Base-by-base conservation (phyloP, 2,797 vertebrate species). In the Paratrypauchen microcephalus region DNA sequence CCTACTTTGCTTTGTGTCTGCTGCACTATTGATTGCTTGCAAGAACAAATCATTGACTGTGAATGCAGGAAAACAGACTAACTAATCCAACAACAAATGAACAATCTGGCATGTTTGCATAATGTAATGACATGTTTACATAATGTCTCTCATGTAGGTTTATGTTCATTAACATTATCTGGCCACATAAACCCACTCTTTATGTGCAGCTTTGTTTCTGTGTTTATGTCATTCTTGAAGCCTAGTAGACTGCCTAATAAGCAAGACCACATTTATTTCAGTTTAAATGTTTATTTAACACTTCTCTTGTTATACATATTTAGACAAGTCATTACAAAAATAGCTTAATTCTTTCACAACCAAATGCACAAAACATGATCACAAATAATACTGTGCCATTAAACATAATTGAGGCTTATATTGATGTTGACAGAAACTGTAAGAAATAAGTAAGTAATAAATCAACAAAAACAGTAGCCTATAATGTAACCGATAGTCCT, bases 251-350 rank as follows among this genome's bases (percentile, higher is more conserved):
- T 21, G 52, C 23, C n/a, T 3, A 2, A 15, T 56, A 24, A 28
- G 26, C 15, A 28, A 21, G 13, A 26, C 55, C 23, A 28, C 18
- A n/a, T 32, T 32, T 79, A 90, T 88, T 89, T 90, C 71, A 81
- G 69, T 86, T 83, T 87, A 87, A 82, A 88, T 82, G 79, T 88
- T 91, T 78, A 84, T 71, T 85, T 87, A 74, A 91, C 81, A 84
- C 76, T 89, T 83, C 83, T 89, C 68, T 79, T 57, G 73, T 88
- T 84, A 77, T 81, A 87, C 78, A 90, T 83, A 87, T 81, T 87
- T 80, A 82, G 64, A 88, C 79, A 84, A 83, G 81, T 82, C 88
- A 88, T 91, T 91, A 92, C 85, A 93, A 93, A 92, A 93, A 93
- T 91, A 92, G 89, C 86, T 90, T 89, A 81, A 91, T 88, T 89